Evolutionary conservation across 2,113 vertebrate species (phyloP), one percentile per base, ranked within the genome.

Genomic region (Heterotis niloticus): DNA sequence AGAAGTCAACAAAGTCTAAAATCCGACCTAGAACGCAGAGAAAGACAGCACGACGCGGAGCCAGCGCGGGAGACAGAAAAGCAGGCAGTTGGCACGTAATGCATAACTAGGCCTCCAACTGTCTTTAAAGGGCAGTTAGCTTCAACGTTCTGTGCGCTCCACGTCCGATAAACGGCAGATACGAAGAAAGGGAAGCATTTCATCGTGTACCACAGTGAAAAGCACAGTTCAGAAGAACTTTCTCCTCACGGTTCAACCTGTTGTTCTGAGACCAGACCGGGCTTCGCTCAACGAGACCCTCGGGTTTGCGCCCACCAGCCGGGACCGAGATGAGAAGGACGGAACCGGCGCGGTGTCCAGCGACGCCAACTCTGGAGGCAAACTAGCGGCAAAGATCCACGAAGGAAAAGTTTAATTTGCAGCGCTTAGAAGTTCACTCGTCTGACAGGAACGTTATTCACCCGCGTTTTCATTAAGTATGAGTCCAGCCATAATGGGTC

Each of bases 381-480:
- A 7, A 44, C 29, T 17, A 5, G 1, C 17, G 54, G 54, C n/a
- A 29, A 26, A 56, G 23, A 23, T 52, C 51, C 71, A 56, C 52
- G 12, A 52, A 73, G 71, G 23, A 3, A 34, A 20, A 16, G 29
- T 9, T 68, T 29, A 76, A 59, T 69, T 34, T 24, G 34, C 57
- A 51, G 79, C 23, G 26, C 74, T 80, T 69, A 76, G 60, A 60
- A 75, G 73, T 80, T 80, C 4, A 13, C 62, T 67, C 64, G 14
- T 68, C 56, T 57, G 79, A 75, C 13, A 26, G 28, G 73, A 60
- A 13, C 10, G 73, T 68, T 76, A 76, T 17, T 78, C 66, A 70
- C 13, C 62, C 23, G 44, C 24, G 11, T 65, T 79, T 79, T 79
- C 71, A 79, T 79, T 79, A 79, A 75, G 20, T 71, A 66, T 68